Base-by-base conservation (phyloP, 2,113 vertebrate genomes). In the Lepus americanus region DNA sequence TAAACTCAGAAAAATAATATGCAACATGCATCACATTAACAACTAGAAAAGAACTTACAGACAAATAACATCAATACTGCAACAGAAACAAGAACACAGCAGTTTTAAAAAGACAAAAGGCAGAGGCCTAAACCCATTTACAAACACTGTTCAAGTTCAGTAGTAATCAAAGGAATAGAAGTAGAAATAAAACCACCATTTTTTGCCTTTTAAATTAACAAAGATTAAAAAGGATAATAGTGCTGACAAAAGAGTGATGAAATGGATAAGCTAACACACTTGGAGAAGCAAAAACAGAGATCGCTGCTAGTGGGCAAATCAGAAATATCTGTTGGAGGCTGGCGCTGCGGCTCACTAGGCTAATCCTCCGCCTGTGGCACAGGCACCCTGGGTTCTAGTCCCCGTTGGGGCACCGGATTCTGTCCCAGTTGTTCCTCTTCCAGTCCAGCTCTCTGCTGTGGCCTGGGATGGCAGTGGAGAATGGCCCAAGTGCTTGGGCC, bases 191-290 rank as follows among this genome's bases (percentile, higher is more conserved):
- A 96, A 87, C 44, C 67, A 64, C 29, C 44, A 84, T 23, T 44
- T 81, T 78, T 67, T 74, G 63, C 29, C 23, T 96, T 95, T 86
- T 80, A 93, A 49, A 77, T 96, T 77, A 97, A 33, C 78, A 84
- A 87, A 67, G 33, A 83, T 73, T 69, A 63, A 85, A 69, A 84
- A 92, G 20, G 94, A 11, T 17, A 92, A 82, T 13, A 83, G 14
- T 19, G 39, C 89, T 90, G 78, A 93, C 49, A 89, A 83, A 86
- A 66, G 19, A 67, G 16, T 12, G 31, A 61, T 67, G 20, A 70
- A 94, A 85, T 36, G 27, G 36, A 63, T 7, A 63, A 67, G 31
- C 49, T 33, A 53, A 85, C 19, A 64, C 23, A 33, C 64, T 14
- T 29, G 53, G 29, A 70, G 66, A 92, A 36, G 69, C n/a, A 78